Percentiles rank a stretch among this genome's conserved stretches.
Conservation (phyloP, 2,888 invertebrate species). For the Muscina levida region DNA sequence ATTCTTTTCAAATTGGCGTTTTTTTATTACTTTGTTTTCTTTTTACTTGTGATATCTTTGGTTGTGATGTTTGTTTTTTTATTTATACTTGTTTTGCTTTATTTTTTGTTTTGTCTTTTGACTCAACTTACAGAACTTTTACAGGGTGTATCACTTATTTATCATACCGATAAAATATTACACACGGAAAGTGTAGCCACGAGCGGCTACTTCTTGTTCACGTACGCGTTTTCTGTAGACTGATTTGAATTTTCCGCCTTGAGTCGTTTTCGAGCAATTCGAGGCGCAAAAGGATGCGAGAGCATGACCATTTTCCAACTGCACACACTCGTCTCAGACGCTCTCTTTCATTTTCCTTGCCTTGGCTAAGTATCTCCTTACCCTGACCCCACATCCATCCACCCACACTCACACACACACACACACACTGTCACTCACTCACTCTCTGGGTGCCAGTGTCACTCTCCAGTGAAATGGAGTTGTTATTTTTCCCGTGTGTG, state of each 20-base stretch:
- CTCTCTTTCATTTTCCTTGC: conserved; percentile 3
- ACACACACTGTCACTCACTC: no score
- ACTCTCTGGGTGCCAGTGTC: no score
- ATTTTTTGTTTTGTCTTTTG: conserved; percentile 57
- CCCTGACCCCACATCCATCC: background rate
- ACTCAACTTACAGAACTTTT: conserved; percentile 80
- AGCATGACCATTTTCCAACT: conserved; percentile 61
- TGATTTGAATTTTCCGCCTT: conserved; percentile 77
- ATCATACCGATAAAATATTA: conserved; percentile 80
- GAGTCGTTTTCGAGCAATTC: conserved; percentile 62
- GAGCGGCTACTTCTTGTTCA: conserved; percentile 80
- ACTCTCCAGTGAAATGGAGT: no score
- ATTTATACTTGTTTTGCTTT: conserved; percentile 57
- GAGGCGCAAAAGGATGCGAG: conserved; percentile 60
- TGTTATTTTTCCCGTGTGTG: no score
- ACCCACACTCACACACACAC: background rate
- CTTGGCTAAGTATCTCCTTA: background rate
- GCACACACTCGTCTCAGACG: conserved; percentile 60
- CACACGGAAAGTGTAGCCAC: conserved; percentile 80
- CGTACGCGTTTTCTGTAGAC: conserved; percentile 81
- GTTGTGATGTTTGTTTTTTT: conserved; percentile 59
- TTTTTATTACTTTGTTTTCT: conserved; percentile 22
- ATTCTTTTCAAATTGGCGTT: conserved; percentile 39
- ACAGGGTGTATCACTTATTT: conserved; percentile 81
- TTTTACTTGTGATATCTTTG: conserved; percentile 65